phyloP scores from a whole-genome alignment of 2,113 vertebrate genomes.

The Petrocephalus zakoni region DNA sequence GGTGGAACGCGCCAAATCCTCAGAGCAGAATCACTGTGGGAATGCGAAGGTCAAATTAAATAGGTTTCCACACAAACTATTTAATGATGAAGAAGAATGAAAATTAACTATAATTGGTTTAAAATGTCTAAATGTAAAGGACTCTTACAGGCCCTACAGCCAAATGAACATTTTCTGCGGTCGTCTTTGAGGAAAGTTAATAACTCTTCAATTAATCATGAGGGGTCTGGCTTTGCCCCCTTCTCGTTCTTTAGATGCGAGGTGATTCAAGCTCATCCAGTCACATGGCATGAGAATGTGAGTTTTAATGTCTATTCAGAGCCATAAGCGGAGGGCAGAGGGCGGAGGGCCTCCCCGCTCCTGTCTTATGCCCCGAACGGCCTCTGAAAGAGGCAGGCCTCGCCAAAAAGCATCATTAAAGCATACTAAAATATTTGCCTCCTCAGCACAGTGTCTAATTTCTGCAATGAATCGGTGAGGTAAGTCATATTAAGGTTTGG shows the following conservation, averaged over 20 bases:
- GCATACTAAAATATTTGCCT: background rate
- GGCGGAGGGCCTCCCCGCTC: background rate
- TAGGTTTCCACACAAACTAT: conserved; percentile 48
- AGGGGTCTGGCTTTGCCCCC: conserved; percentile 47
- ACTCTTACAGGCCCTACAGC: conserved; percentile 50
- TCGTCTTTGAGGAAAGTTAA: conserved; percentile 57
- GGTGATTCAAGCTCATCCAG: background rate
- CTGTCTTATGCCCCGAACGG: background rate
- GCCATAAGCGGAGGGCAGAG: background rate
- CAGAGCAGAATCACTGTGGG: conserved; percentile 52
- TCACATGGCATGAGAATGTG: background rate
- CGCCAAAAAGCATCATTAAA: background rate
- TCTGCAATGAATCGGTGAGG: background rate
- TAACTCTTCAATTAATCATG: conserved; percentile 64
- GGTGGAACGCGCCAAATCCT: conserved; percentile 50
- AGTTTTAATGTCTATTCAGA: background rate
- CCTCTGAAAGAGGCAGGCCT: background rate
- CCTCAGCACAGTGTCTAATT: background rate
- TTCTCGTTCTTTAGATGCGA: conserved; percentile 39
- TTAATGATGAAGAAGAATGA: conserved; percentile 50
- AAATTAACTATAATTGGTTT: conserved; percentile 64
- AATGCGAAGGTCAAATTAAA: conserved; percentile 65
- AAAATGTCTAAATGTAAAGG: conserved; percentile 51
- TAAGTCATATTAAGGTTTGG: background rate
- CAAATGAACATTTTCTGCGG: conserved; percentile 47